Evolutionary conservation across 35 echinoderm and acorn worm species (phyloP).

Genomic region (Stichopus chloronotus): DNA sequence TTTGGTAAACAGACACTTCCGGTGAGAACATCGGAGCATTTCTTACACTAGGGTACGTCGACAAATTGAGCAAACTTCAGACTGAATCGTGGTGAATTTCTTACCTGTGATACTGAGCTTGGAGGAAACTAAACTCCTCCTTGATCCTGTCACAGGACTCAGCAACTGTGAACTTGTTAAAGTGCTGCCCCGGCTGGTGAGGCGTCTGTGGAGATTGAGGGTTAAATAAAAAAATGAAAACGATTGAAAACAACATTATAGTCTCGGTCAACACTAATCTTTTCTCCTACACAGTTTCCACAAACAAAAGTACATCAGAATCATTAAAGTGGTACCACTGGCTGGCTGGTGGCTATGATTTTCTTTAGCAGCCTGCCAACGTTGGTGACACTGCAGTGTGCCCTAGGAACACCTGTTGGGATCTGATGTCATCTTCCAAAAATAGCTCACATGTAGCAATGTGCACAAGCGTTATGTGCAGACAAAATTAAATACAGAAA

Average conservation of each 20-base stretch:
- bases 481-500: too few relatives aligned
- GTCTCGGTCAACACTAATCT: too few relatives aligned
- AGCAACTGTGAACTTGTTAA: slow-evolving; percentile 98
- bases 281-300: too few relatives aligned
- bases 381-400: too few relatives aligned
- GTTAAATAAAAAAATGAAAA: neutral
- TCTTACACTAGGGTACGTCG: neutral
- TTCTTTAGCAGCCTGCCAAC: too few relatives aligned
- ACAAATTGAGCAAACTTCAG: neutral
- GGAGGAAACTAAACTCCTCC: slow-evolving; percentile 98
- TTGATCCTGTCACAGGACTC: slow-evolving; percentile 99
- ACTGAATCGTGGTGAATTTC: neutral
- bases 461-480: too few relatives aligned
- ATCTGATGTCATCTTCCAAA: too few relatives aligned
- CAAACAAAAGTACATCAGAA: too few relatives aligned
- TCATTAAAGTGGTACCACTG: too few relatives aligned
- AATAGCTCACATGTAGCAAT: too few relatives aligned
- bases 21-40: neutral
- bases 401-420: too few relatives aligned
- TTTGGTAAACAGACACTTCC: neutral
- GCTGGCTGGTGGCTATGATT: too few relatives aligned
- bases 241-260: neutral
- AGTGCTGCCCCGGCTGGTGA: slow-evolving; percentile 95
- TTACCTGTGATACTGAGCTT: slow-evolving; percentile 99
- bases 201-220: slow-evolving; percentile 65